Evolutionary conservation across 2,113 vertebrate genomes (phyloP).

Genomic region (Scytalopus superciliaris): DNA sequence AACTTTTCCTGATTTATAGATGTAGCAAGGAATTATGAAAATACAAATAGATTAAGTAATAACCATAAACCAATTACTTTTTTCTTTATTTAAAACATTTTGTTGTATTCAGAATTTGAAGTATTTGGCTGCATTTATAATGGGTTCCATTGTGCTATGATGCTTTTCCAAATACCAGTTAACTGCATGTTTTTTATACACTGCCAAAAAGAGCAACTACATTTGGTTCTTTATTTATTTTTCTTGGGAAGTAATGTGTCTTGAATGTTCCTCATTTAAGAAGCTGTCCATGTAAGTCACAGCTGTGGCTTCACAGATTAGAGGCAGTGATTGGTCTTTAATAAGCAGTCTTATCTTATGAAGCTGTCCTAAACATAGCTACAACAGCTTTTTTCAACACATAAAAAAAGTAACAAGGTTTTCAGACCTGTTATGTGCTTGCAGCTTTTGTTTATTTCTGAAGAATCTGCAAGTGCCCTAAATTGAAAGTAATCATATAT

Average conservation of each 20-base stretch:
- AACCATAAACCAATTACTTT: not conserved
- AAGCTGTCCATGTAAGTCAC: not conserved
- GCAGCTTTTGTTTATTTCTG: not conserved
- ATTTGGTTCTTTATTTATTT: not conserved
- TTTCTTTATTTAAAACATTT: not conserved
- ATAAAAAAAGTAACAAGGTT: not conserved
- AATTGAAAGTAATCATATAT: not conserved
- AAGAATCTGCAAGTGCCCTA: not conserved
- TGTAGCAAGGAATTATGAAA: not conserved
- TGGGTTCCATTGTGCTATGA: not conserved
- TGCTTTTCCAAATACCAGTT: not conserved
- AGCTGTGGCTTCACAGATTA: not conserved
- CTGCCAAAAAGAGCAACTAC: not conserved
- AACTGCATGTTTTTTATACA: not conserved
- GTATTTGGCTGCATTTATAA: not conserved
- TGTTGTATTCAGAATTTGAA: not conserved
- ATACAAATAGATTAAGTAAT: not conserved
- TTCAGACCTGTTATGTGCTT: not conserved
- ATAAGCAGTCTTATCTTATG: not conserved
- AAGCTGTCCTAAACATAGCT: not conserved
- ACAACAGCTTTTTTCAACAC: not conserved
- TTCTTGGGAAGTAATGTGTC: not conserved
- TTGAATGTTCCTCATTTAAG: not conserved
- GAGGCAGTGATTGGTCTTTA: not conserved
- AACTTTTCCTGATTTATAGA: not conserved